Evolutionary conservation across 2,888 invertebrate genomes (phyloP).

Genomic region (Leucozona laternaria): DNA sequence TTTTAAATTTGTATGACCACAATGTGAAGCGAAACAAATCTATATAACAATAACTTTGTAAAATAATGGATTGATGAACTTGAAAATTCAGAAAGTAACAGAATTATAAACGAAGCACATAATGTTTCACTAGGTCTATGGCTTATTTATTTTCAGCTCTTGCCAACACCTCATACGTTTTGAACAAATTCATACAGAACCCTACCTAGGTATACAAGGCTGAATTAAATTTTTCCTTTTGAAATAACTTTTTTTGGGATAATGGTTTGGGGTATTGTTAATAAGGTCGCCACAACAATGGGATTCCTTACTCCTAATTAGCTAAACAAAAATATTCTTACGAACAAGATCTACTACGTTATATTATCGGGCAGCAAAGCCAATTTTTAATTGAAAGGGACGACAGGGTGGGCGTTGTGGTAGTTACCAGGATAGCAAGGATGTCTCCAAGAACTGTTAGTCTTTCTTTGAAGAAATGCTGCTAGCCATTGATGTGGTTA

Average conservation of each 20-base stretch:
- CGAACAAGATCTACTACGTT: neutral
- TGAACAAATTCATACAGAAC: too few relatives aligned
- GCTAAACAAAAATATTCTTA: neutral
- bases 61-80: too few relatives aligned
- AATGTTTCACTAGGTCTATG: too few relatives aligned
- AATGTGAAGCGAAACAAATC: too few relatives aligned
- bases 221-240: neutral
- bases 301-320: neutral
- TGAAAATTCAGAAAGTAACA: too few relatives aligned
- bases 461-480: neutral
- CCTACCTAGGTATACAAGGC: neutral
- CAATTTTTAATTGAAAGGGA: neutral
- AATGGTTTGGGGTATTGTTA: neutral
- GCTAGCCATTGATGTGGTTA: neutral
- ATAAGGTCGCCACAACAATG: neutral
- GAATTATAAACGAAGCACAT: too few relatives aligned
- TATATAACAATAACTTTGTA: too few relatives aligned
- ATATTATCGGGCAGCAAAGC: too few relatives aligned
- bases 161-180: too few relatives aligned
- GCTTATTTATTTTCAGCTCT: too few relatives aligned
- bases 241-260: neutral
- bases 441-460: neutral
- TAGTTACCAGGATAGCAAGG: neutral
- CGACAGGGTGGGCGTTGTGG: neutral
- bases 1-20: too few relatives aligned